These are phyloP conservation scores for Oryctolagus cuniculus DNA, from an alignment of 2,113 vertebrate genomes.

Conservation along the genomic window DNA sequence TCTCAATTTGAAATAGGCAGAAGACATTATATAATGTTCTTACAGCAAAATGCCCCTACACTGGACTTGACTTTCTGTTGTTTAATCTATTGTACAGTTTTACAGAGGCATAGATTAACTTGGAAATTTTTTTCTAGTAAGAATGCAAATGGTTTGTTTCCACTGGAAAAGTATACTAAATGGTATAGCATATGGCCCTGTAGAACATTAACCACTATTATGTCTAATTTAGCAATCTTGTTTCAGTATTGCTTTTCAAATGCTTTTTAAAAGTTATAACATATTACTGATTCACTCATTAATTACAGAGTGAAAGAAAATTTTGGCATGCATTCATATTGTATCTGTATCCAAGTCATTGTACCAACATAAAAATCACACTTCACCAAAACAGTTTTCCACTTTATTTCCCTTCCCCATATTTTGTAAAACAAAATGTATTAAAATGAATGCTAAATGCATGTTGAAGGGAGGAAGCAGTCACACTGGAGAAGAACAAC, in stretches of 20 bases:
- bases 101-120: neutral
- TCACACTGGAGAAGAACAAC: neutral
- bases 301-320: conserved; percentile 44
- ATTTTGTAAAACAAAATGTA: neutral
- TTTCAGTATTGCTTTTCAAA: conserved; percentile 34
- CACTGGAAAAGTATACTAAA: neutral
- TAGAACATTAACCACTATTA: neutral
- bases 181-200: neutral
- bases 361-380: neutral
- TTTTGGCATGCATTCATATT: neutral
- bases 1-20: neutral
- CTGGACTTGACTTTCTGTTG: neutral
- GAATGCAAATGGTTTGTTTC: conserved; percentile 11
- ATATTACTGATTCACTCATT: neutral
- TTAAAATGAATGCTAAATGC: neutral
- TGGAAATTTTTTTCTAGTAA: conserved; percentile 9
- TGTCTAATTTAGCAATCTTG: neutral
- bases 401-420: neutral
- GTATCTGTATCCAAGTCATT: conserved; percentile 28
- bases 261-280: conserved; percentile 18
- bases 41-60: neutral
- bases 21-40: neutral
- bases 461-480: neutral
- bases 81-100: conserved; percentile 9
- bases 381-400: neutral